These are phyloP conservation scores for Camponotus floridanus DNA, from an alignment of 1,140 invertebrate species.

Conservation along the genomic window DNA sequence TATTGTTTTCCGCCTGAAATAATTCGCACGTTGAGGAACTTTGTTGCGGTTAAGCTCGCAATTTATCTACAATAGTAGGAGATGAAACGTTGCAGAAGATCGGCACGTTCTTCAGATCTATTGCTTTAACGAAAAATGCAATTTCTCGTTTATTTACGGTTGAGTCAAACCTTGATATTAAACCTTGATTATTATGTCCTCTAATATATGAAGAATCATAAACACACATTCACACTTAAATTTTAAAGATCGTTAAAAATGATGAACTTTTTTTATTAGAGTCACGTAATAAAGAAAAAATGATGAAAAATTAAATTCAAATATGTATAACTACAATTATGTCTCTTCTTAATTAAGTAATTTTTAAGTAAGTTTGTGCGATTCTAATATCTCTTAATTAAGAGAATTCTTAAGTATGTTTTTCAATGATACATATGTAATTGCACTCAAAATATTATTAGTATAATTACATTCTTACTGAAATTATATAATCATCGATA, in stretches of 20 bases:
- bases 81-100: constrained; percentile 19
- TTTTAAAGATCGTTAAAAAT: constrained; percentile 9
- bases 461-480: no score
- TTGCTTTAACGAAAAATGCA: constrained; percentile 12
- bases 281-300: neutral
- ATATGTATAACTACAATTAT: neutral
- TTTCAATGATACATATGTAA: neutral
- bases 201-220: neutral
- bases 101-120: neutral
- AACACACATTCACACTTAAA: neutral
- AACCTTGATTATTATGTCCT: neutral
- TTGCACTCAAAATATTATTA: neutral
- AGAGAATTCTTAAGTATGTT: no score
- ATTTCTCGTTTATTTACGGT: constrained; percentile 2
- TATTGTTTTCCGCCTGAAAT: constrained; percentile 48
- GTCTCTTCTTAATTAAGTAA: neutral
- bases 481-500: no score
- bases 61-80: constrained; percentile 42
- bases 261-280: neutral
- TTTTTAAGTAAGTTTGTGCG: no score
- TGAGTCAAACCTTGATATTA: neutral
- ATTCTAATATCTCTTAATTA: neutral
- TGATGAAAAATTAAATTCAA: neutral
- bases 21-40: constrained; percentile 53
- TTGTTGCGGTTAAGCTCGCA: constrained; percentile 45